phyloP scores from a whole-genome alignment of 2,888 invertebrate species.

The Eledone cirrhosa region DNA sequence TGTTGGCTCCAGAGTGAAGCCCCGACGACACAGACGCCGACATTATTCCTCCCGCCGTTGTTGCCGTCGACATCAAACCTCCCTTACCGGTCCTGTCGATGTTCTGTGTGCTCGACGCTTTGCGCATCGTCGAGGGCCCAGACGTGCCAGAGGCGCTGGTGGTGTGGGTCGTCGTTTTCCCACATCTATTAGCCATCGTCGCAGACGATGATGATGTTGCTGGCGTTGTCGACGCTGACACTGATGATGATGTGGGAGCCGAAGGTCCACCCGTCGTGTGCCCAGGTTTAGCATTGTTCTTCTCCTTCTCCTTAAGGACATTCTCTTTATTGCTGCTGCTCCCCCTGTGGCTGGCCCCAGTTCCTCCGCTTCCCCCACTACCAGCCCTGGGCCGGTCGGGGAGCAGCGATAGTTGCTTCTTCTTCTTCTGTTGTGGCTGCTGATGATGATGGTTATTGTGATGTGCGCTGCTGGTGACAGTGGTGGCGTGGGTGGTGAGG shows the following conservation, averaged over 20 bases:
- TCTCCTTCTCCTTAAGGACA: slow-evolving; percentile 48
- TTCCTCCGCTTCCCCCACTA: slow-evolving; percentile 40
- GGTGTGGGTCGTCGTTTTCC: too few relatives aligned
- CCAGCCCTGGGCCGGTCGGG: slow-evolving; percentile 24
- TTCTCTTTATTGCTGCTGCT: slow-evolving; percentile 57
- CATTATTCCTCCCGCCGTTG: slow-evolving; percentile 29
- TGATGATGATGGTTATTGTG: slow-evolving; percentile 20
- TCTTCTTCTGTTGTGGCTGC: background rate
- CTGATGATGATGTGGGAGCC: background rate
- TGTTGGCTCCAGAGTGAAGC: slow-evolving; percentile 29
- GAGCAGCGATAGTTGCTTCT: slow-evolving; percentile 26
- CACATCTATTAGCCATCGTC: too few relatives aligned
- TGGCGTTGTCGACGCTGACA: too few relatives aligned
- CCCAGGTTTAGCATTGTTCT: slow-evolving; percentile 48
- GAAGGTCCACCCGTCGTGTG: too few relatives aligned
- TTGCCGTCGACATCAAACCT: slow-evolving; percentile 30
- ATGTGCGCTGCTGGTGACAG: slow-evolving; percentile 44
- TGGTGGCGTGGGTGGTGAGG: slow-evolving; percentile 54
- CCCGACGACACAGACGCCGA: background rate
- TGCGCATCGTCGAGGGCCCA: slow-evolving; percentile 52
- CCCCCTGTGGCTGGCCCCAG: slow-evolving; percentile 43
- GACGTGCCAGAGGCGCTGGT: slow-evolving; percentile 24
- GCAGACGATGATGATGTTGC: too few relatives aligned
- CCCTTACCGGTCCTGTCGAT: slow-evolving; percentile 52
- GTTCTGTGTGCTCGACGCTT: slow-evolving; percentile 63